Evolutionary conservation across 2,888 invertebrate genomes (phyloP), one percentile per base, ranked within the genome.

Genomic region (Sinodicranocentrus sp.): DNA sequence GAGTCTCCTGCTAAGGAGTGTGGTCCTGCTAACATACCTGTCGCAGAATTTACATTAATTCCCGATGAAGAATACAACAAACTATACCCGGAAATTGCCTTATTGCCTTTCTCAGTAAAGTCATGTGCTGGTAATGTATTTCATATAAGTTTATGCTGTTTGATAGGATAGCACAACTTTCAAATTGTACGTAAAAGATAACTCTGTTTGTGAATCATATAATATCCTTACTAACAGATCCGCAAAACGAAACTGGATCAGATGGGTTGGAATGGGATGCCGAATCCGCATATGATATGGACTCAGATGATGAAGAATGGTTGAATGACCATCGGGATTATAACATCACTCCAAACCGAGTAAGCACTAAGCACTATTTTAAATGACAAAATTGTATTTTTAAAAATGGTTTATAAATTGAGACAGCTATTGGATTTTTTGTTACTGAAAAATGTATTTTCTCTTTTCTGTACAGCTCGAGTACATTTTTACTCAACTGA

Each of bases 271-370:
- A 59, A 13, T 2, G 10, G 23, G n/a, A 25, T 13, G 26, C 39
- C 8, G 63, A 61, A 19, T 67, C 43, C 0, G 82, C 76, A 1
- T 82, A 82, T 43, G 82, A 82, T 26, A 48, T 76, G 76, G 82
- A 76, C 17, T 61, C 76, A 1, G 82, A 82, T 1, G 82, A 82
- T 39, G 82, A 82, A 68, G 70, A 76, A 19, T 82, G 75, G 75
- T 15, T 82, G 10, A 19, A 48, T 6, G 13, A 26, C 1, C n/a
- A 82, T 19, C 1, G 15, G 13, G 17, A 68, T 2, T 23, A 26
- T 8, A 0, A 52, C n/a, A 78, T 78, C 28, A 70, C 78, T 1
- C 70, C 78, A 5, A 33, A 15, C 44, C 57, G 78, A 0, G 78
- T 78, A 70, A 78, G 10, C n/a, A n/a, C n/a, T 33, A 33, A 33